A percentile compares a stretch with the other conserved stretches of the same genome.
phyloP scores from a whole-genome alignment of 1,140 invertebrate species.

The Diprion similis region DNA sequence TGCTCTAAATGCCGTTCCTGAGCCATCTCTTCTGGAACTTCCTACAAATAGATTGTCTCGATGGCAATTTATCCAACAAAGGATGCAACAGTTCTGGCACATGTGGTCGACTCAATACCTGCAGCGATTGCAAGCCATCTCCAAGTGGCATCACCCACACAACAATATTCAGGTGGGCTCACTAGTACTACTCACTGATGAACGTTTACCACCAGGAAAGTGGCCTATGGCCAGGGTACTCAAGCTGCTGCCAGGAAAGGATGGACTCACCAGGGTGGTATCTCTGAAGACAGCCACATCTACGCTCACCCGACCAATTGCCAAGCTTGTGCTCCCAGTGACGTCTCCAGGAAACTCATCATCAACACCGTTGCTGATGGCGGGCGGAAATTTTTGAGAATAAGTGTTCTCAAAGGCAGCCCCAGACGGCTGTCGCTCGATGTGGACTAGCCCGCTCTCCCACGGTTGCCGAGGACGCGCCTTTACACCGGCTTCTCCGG shows the following conservation, averaged over 20 bases:
- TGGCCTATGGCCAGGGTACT: background rate
- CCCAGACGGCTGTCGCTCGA: too few species aligned
- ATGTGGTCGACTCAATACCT: slow-evolving; percentile 8
- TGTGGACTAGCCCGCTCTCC: too few species aligned
- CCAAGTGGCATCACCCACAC: slow-evolving; percentile 11
- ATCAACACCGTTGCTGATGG: too few species aligned
- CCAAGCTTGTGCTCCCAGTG: background rate
- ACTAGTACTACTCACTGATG: slow-evolving; percentile 15
- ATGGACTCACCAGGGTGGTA: background rate
- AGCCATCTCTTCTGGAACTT: background rate
- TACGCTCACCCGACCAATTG: background rate
- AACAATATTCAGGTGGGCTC: slow-evolving; percentile 15
- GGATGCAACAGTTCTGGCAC: slow-evolving; percentile 14
- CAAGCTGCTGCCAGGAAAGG: slow-evolving; percentile 1
- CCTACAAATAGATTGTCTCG: background rate
- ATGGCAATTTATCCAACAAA: slow-evolving; percentile 21
- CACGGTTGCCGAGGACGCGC: too few species aligned
- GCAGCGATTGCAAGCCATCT: background rate
- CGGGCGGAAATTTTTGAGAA: too few species aligned
- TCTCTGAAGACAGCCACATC: background rate
- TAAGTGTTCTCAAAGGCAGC: too few species aligned
- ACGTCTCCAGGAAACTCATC: too few species aligned
- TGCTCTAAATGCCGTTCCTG: background rate
- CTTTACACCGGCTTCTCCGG: too few species aligned
- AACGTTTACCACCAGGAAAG: background rate